Evolutionary conservation across 2,888 invertebrate genomes (phyloP).

Genomic region (Petrolisthes manimaculis): DNA sequence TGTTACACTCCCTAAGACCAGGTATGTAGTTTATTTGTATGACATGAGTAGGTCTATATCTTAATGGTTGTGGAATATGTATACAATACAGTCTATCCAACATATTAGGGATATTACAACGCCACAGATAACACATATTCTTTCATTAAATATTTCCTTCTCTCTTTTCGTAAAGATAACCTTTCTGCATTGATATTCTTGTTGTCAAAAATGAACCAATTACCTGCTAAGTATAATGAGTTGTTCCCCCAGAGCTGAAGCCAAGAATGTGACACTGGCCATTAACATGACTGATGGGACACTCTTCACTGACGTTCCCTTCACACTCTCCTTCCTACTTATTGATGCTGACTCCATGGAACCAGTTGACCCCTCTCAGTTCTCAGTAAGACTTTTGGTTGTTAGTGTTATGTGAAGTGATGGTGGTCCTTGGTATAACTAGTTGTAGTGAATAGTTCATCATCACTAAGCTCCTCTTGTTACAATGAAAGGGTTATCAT

Average conservation of each 20-base stretch:
- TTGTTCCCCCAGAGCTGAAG: background rate
- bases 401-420: background rate
- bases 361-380: background rate
- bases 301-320: background rate
- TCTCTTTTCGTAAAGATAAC: background rate
- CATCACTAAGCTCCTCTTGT: too few species aligned
- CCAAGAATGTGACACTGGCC: background rate
- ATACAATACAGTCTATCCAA: too few species aligned
- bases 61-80: too few species aligned
- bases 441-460: too few species aligned
- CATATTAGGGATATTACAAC: too few species aligned
- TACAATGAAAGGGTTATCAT: too few species aligned
- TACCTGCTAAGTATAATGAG: background rate
- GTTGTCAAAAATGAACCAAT: background rate
- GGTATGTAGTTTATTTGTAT: background rate
- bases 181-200: background rate
- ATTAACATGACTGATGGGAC: background rate
- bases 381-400: background rate
- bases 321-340: slow-evolving; percentile 2
- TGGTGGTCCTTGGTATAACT: too few species aligned
- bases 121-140: too few species aligned
- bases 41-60: too few species aligned
- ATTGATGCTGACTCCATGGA: background rate
- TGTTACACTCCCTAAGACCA: background rate
- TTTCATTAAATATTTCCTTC: background rate